phyloP scores from a whole-genome alignment of 2,113 vertebrate genomes.

The Noctilio leporinus region DNA sequence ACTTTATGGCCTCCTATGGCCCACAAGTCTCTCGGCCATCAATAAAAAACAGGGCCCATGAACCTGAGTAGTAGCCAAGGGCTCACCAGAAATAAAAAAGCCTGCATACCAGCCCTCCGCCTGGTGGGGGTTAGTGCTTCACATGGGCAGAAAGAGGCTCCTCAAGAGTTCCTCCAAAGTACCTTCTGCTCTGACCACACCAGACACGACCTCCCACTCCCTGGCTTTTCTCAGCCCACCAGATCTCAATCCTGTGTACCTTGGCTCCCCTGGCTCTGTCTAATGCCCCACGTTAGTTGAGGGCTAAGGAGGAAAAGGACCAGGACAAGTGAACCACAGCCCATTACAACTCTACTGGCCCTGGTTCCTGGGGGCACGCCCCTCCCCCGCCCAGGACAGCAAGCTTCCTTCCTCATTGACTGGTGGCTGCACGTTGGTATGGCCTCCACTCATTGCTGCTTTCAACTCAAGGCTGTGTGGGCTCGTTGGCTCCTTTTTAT shows the following conservation, averaged over 20 bases:
- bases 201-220: accelerated
- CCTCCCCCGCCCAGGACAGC: too few relatives aligned
- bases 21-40: neutral
- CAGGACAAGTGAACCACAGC: neutral
- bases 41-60: neutral
- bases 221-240: neutral
- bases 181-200: neutral
- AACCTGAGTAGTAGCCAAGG: neutral
- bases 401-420: neutral
- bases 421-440: neutral
- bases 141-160: neutral
- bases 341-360: neutral
- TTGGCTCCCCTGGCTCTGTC: neutral
- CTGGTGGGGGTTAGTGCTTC: neutral
- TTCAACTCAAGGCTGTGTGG: neutral
- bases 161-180: neutral
- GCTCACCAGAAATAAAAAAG: too few relatives aligned
- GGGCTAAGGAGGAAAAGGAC: neutral
- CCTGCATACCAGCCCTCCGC: neutral
- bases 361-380: neutral
- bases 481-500: neutral
- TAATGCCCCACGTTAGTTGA: neutral
- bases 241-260: neutral
- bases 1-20: too few relatives aligned
- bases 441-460: neutral